A percentile compares a stretch with the other conserved stretches of the same genome.
Conservation (phyloP, 2,888 invertebrate species). For the Limenitis camilla region DNA sequence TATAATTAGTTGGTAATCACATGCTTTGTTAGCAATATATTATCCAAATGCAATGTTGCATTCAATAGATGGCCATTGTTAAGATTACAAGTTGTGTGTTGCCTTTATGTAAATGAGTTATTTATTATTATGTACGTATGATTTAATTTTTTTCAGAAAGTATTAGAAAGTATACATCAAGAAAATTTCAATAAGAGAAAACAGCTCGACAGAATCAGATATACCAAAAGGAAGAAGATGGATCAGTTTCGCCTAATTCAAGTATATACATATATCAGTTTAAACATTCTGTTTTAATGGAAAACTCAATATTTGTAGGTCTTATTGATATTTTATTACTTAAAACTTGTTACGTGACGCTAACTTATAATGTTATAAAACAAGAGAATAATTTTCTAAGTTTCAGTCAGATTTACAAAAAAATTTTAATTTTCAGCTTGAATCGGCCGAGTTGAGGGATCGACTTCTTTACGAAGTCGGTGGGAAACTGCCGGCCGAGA, state of each 20-base stretch:
- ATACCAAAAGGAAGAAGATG: conserved; percentile 75
- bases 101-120: not conserved
- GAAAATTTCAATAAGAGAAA: conserved; percentile 77
- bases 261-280: conserved; percentile 40
- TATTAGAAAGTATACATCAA: conserved; percentile 75
- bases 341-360: too few species aligned
- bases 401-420: too few species aligned
- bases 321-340: too few species aligned
- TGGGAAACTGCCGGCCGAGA: conserved; percentile 64
- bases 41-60: too few species aligned
- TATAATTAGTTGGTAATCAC: too few species aligned
- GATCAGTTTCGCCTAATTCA: conserved; percentile 74
- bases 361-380: too few species aligned
- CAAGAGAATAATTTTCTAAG: too few species aligned
- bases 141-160: conserved; percentile 57
- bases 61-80: not conserved
- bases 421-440: conserved; percentile 45
- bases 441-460: conserved; percentile 70
- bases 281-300: not conserved
- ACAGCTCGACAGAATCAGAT: conserved; percentile 75
- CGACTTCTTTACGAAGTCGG: conserved; percentile 65
- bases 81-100: too few species aligned
- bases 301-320: too few species aligned
- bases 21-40: too few species aligned
- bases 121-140: not conserved